Conservation (phyloP, 1,140 invertebrate species). For the Drosophila mayri region DNA sequence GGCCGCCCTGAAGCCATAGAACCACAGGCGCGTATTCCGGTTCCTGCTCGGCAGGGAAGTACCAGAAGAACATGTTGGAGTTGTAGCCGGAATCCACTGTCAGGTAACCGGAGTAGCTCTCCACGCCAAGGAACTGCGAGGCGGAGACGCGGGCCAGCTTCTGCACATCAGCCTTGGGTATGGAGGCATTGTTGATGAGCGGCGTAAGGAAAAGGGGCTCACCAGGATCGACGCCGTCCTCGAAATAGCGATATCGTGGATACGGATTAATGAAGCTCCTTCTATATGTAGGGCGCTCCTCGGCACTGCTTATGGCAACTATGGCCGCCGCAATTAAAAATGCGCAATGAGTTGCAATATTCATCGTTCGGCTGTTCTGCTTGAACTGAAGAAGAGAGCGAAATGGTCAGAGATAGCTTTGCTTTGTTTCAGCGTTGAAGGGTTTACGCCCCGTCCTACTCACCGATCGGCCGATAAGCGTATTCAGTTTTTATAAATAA, state of each 20-base stretch:
- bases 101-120: constrained; percentile 87
- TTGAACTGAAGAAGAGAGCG: constrained; percentile 14
- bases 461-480: constrained; percentile 37
- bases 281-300: constrained; percentile 40
- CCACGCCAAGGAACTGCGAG: constrained; percentile 64
- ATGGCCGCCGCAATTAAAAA: constrained; percentile 40
- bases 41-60: constrained; percentile 89
- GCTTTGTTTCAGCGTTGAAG: constrained; percentile 5
- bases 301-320: constrained; percentile 8
- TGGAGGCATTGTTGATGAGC: constrained; percentile 52
- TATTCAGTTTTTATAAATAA: constrained; percentile 1
- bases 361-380: constrained; percentile 46
- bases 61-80: constrained; percentile 96
- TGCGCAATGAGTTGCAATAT: constrained; percentile 70
- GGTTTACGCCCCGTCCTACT: constrained; percentile 33
- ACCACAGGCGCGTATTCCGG: constrained; percentile 88
- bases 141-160: constrained; percentile 58
- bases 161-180: constrained; percentile 53
- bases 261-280: constrained; percentile 80
- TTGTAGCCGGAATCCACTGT: constrained; percentile 91
- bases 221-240: constrained; percentile 74
- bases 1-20: constrained; percentile 94
- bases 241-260: constrained; percentile 62
- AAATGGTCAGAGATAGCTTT: constrained; percentile 8
- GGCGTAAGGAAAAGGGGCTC: constrained; percentile 76